A percentile compares a stretch with the other conserved stretches of the same genome.
These are phyloP conservation scores for Scleropages formosus DNA, from an alignment of 2,797 vertebrate genomes.

Conservation along the genomic window DNA sequence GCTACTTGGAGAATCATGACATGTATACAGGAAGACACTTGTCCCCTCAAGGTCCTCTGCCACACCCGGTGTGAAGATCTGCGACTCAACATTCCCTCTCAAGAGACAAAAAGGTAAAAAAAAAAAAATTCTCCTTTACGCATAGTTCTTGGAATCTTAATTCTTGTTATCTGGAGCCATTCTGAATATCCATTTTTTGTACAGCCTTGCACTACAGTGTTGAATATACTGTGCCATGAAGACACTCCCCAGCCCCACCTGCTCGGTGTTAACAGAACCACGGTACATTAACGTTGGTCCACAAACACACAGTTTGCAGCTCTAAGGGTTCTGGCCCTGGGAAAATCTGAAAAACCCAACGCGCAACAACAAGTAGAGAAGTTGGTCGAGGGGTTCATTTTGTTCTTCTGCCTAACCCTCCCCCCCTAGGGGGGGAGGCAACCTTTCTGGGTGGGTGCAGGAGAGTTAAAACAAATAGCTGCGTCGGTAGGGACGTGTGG, in stretches of 20 bases:
- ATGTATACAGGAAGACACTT: too few relatives aligned
- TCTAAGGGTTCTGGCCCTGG: not conserved
- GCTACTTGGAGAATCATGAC: too few relatives aligned
- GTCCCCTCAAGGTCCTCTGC: too few relatives aligned
- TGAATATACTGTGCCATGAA: not conserved
- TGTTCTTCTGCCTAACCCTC: constrained; percentile 41
- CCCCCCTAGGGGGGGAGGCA: constrained; percentile 42
- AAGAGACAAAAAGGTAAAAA: too few relatives aligned
- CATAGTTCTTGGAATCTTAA: too few relatives aligned
- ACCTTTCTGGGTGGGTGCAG: constrained; percentile 61
- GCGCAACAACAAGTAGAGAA: constrained; percentile 28
- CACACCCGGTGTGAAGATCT: too few relatives aligned
- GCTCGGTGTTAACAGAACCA: not conserved
- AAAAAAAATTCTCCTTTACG: too few relatives aligned
- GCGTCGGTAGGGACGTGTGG: constrained; percentile 74
- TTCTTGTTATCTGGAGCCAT: too few relatives aligned
- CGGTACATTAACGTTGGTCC: too few relatives aligned
- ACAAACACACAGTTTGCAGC: not conserved
- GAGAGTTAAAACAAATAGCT: constrained; percentile 78
- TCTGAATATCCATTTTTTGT: too few relatives aligned
- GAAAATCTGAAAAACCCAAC: not conserved
- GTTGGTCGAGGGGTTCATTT: constrained; percentile 60
- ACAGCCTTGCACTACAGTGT: too few relatives aligned
- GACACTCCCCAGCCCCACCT: not conserved
- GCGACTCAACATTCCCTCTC: too few relatives aligned